These are phyloP conservation scores for Umimayanthus chanpuru DNA, from an alignment of 92 coral and sea anemone genomes.

Conservation along the genomic window DNA sequence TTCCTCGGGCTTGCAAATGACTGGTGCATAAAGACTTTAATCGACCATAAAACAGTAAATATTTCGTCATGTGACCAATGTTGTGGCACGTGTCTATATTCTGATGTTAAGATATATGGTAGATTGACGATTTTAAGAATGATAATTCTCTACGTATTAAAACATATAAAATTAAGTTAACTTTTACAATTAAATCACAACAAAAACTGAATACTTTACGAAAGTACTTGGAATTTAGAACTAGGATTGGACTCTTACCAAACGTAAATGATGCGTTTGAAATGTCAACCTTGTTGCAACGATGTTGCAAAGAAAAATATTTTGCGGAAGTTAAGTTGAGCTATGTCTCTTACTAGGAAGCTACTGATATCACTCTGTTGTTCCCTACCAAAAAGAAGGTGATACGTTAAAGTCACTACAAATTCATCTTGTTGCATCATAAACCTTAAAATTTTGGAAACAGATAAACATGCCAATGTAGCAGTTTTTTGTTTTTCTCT, in stretches of 20 bases:
- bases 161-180: too few species aligned
- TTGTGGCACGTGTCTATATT: not conserved
- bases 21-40: not conserved
- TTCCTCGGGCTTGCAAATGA: not conserved
- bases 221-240: too few species aligned
- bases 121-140: not conserved
- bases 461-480: too few species aligned
- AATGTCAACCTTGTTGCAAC: too few species aligned
- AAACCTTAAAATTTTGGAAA: too few species aligned
- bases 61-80: too few species aligned
- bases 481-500: too few species aligned
- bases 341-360: not conserved
- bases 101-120: too few species aligned
- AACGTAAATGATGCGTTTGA: not conserved
- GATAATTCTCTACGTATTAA: too few species aligned
- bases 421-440: too few species aligned
- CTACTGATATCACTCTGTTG: too few species aligned
- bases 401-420: not conserved
- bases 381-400: not conserved
- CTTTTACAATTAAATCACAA: not conserved
- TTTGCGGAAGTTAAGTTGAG: not conserved
- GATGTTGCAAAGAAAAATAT: not conserved
- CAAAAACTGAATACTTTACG: too few species aligned
- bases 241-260: not conserved
- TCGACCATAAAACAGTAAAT: not conserved